phyloP scores from a whole-genome alignment of 2,113 vertebrate species.

The Speoplatyrhinus poulsoni region DNA sequence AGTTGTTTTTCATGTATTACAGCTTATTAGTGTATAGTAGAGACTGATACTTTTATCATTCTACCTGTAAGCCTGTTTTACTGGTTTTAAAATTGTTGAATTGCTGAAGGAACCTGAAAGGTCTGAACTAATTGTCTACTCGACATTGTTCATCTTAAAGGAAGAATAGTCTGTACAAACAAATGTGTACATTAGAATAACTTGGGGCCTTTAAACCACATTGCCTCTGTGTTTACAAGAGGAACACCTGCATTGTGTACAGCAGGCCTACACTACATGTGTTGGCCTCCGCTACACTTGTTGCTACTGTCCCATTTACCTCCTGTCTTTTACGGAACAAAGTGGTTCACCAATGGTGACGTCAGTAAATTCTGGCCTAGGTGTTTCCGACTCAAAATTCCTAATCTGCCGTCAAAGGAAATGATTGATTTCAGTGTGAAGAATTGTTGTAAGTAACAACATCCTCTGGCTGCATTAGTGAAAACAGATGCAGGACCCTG shows the following conservation, averaged over 20 bases:
- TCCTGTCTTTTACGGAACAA: background rate
- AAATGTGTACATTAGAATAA: too few relatives aligned
- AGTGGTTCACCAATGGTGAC: slow-evolving; percentile 41
- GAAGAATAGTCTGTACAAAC: too few relatives aligned
- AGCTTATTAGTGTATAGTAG: background rate
- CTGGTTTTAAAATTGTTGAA: too few relatives aligned
- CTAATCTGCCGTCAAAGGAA: slow-evolving; percentile 73
- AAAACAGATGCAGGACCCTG: slow-evolving; percentile 81
- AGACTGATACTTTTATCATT: background rate
- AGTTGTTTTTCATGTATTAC: slow-evolving; percentile 38
- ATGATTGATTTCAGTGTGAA: slow-evolving; percentile 88
- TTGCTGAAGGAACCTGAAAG: too few relatives aligned
- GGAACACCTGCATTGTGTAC: too few relatives aligned
- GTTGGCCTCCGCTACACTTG: too few relatives aligned
- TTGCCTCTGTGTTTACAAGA: too few relatives aligned
- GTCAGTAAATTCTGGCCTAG: slow-evolving; percentile 42
- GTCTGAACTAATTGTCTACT: too few relatives aligned
- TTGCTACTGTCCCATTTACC: slow-evolving; percentile 1
- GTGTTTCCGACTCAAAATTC: slow-evolving; percentile 65
- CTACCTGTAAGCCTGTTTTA: too few relatives aligned
- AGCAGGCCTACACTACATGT: too few relatives aligned
- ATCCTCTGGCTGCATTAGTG: slow-evolving; percentile 82
- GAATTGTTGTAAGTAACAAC: slow-evolving; percentile 86
- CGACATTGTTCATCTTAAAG: too few relatives aligned
- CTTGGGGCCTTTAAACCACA: too few relatives aligned